Evolutionary conservation across 2,888 invertebrate species (phyloP), one percentile per base, ranked within the genome.

Genomic region (Ennomos erosarius): DNA sequence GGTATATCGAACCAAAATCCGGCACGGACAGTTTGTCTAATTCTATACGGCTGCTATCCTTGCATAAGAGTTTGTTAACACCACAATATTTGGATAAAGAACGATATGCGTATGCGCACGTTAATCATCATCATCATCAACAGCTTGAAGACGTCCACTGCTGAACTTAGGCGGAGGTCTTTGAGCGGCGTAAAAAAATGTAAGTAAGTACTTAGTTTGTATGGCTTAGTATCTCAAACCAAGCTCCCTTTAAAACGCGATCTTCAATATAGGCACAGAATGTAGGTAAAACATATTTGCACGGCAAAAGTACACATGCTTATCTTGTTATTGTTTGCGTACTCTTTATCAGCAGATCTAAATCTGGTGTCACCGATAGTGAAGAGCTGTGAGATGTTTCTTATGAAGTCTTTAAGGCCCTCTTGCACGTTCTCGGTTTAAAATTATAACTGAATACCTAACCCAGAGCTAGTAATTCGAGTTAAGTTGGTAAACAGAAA

Each of bases 1-100:
- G 53, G 37, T 52, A 55, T 59, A 59, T 55, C 64, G 44, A 57
- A 63, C 55, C 43, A 37, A 37, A 42, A 66, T 62, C 55, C 46
- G 64, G 16, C 44, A 49, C 46, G 40, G 58, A 16, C 40, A 40
- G 48, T 57, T 52, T 48, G 54, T 39, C 40, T 43, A 38, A 62
- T 64, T 66, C 45, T 51, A 40, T 34, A 51, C 42, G 65, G 44
- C 51, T 61, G 43, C 9, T 8, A 16, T 13, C 34, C 34, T 48
- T 48, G 38, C 48, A 38, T 48, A 38, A 48, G 37, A 8, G 10
- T 47, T 47, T 37, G 47, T 16, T 26, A 48, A 38, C 42, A 42
- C 26, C 26, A 26, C 26, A 26, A 6, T 26, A 26, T 26, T 6
- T 26, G 6, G 5, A 26, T 6, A 26, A 26, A 1, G 26, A 26